Evolutionary conservation across 2,797 vertebrate species (phyloP).

Genomic region (Tadarida brasiliensis): DNA sequence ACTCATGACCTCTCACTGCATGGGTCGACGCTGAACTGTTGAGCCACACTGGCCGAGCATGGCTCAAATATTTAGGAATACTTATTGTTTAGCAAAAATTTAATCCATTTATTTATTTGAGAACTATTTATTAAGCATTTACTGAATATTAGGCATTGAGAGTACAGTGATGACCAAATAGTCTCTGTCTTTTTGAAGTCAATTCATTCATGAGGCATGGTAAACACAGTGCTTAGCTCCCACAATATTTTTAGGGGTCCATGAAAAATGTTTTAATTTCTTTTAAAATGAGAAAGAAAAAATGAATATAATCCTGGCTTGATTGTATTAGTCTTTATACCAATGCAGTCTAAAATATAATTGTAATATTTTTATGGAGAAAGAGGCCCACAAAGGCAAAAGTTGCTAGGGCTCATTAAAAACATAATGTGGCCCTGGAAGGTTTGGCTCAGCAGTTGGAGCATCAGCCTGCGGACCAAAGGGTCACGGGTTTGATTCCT

Average conservation of each 20-base stretch:
- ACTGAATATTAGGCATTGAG: neutral
- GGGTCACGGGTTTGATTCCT: no score
- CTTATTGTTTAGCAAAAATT: slow-evolving; percentile 11
- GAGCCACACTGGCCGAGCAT: neutral
- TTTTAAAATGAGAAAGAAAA: slow-evolving; percentile 40
- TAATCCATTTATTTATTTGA: neutral
- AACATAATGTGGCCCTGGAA: neutral
- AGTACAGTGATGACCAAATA: neutral
- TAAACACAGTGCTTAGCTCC: neutral
- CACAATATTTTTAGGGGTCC: neutral
- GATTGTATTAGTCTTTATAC: neutral
- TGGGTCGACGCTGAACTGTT: no score
- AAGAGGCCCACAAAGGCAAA: neutral
- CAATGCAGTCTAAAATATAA: slow-evolving; percentile 25
- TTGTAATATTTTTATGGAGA: neutral
- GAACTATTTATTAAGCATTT: slow-evolving; percentile 28
- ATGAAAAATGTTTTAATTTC: slow-evolving; percentile 17
- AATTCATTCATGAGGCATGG: neutral
- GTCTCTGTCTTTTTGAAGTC: neutral
- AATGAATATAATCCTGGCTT: neutral
- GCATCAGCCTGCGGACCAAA: no score
- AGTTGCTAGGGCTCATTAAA: neutral
- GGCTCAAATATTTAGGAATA: slow-evolving; percentile 49
- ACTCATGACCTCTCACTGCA: no score
- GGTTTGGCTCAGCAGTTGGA: no score